Evolutionary conservation across 2,888 invertebrate species (phyloP), one percentile per base, ranked within the genome.

Genomic region (Villa cingulata): DNA sequence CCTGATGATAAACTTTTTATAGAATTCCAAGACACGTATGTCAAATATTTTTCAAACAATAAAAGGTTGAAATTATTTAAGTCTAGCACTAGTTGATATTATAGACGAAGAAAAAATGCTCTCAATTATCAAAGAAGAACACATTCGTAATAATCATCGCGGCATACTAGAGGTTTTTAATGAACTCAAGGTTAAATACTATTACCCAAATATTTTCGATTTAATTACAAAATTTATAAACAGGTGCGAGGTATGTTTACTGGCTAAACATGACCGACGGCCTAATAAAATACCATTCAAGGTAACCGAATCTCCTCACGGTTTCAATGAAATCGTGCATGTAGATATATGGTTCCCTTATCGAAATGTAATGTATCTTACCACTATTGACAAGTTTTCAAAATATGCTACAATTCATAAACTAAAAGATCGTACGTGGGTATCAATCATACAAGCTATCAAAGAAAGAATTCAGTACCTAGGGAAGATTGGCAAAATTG

Each of bases 131-230:
- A 42, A 44, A 42, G 29, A 27, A 12, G 37, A 50, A 37, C 42
- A 45, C 10, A 4, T 27, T 2, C 17, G 32, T 14, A 50, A 44
- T n/a, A 47, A 38, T 38, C 38, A 38, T 38, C 38, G 48, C 9
- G 46, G 46, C 14, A 46, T 44, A 3, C 20, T 45, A 2, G 46
- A 46, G 41, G 29, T 44, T 2, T 47, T 45, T 19, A 20, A 32
- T 1, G 47, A 50, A 18, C 9, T 50, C 16, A 41, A 41, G 23
- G 16, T 4, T 4, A 27, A 41, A 32, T 43, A 43, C 6, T 32
- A 23, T 16, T 43, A 43, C 37, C 36, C 34, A 7, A 43, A 41
- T 16, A n/a, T 41, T 10, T 23, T 29, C 1, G 32, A 41, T 23
- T 2, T 41, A 15, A 41, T 41, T 7, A 19, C 41, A 4, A 29